These are phyloP conservation scores for Cremastinae sp. DNA, from an alignment of 2,888 invertebrate species.

Conservation along the genomic window DNA sequence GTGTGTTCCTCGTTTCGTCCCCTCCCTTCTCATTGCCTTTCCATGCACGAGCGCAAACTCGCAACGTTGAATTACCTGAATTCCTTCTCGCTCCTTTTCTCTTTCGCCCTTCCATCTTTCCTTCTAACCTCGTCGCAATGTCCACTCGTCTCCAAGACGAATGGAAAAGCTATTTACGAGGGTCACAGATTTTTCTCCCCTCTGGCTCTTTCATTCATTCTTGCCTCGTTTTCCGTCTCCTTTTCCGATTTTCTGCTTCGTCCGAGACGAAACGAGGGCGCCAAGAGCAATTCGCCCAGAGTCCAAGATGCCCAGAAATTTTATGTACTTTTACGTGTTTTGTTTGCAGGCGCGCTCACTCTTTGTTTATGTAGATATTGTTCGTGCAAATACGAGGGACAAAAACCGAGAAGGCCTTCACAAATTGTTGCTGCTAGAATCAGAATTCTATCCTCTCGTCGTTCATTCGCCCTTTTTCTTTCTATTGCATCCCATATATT, in stretches of 20 bases:
- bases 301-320: too few species aligned
- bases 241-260: neutral
- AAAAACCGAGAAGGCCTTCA: too few species aligned
- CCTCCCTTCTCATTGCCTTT: constrained; percentile 33
- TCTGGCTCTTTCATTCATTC: neutral
- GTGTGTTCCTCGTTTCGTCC: constrained; percentile 8
- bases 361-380: too few species aligned
- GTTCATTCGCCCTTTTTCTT: too few species aligned
- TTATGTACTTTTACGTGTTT: too few species aligned
- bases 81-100: constrained; percentile 53
- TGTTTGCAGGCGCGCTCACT: too few species aligned
- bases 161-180: constrained; percentile 33
- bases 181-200: constrained; percentile 20
- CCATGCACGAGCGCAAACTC: constrained; percentile 14
- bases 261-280: constrained; percentile 1
- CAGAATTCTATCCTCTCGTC: too few species aligned
- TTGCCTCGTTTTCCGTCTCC: too few species aligned
- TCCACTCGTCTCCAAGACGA: constrained; percentile 26
- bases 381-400: too few species aligned
- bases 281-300: neutral
- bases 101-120: constrained; percentile 48
- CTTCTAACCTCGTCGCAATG: constrained; percentile 37
- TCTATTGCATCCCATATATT: too few species aligned
- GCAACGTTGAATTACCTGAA: constrained; percentile 49
- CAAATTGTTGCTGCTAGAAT: too few species aligned